phyloP scores from a whole-genome alignment of 2,797 vertebrate species.

The Semaprochilodus insignis region DNA sequence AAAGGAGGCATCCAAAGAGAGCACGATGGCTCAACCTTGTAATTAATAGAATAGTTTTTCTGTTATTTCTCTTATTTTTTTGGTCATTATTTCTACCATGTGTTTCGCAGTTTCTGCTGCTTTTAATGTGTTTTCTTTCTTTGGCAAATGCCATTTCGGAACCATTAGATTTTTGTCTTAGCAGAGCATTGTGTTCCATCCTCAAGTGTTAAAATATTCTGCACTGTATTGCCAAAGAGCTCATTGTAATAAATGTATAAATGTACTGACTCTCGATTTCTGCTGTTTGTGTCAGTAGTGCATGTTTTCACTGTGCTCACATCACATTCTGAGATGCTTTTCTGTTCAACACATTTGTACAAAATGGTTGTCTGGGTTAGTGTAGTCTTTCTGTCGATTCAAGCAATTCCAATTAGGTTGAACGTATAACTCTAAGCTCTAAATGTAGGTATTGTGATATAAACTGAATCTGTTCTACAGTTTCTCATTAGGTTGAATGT shows the following conservation, averaged over 20 bases:
- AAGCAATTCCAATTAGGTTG: too few relatives aligned
- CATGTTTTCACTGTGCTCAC: background rate
- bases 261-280: constrained; percentile 68
- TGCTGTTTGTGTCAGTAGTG: background rate
- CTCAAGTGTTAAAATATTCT: constrained; percentile 58
- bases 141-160: constrained; percentile 10
- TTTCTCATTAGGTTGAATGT: too few relatives aligned
- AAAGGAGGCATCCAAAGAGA: background rate
- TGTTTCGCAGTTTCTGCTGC: background rate
- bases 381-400: too few relatives aligned
- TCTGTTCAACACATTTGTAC: too few relatives aligned
- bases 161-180: background rate
- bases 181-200: constrained; percentile 15
- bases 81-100: background rate
- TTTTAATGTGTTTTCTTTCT: constrained; percentile 40
- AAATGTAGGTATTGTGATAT: too few relatives aligned
- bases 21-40: background rate
- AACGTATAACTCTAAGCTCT: too few relatives aligned
- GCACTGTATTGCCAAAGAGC: constrained; percentile 70
- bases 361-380: too few relatives aligned
- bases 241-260: constrained; percentile 69
- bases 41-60: background rate
- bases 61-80: background rate
- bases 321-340: background rate
- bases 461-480: too few relatives aligned